Conservation (phyloP, 2,888 invertebrate genomes). For the Parasteatoda lunata region DNA sequence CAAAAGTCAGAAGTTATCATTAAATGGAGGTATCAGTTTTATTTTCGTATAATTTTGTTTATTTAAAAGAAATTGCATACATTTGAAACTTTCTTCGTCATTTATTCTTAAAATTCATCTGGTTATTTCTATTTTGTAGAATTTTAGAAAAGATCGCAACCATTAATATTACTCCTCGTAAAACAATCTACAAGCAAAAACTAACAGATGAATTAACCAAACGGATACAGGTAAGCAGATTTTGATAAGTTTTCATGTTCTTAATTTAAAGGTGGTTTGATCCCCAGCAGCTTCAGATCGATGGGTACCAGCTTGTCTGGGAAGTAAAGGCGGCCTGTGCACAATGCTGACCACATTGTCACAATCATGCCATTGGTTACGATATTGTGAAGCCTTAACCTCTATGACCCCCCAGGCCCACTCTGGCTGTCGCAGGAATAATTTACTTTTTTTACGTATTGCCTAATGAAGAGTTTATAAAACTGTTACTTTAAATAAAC, state of each 20-base stretch:
- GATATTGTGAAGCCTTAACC: no score
- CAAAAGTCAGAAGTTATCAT: constrained; percentile 32
- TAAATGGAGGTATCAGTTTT: constrained; percentile 48
- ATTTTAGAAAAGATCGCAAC: constrained; percentile 58
- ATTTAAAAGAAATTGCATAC: neutral
- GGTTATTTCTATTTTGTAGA: constrained; percentile 11
- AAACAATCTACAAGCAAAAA: constrained; percentile 57
- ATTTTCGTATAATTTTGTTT: neutral
- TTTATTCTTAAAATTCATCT: neutral
- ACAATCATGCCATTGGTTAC: no score
- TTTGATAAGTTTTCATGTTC: neutral
- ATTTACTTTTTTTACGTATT: no score
- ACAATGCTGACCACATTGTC: no score
- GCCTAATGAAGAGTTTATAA: no score
- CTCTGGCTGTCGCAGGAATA: no score
- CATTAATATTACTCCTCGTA: constrained; percentile 31
- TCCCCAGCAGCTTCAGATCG: no score
- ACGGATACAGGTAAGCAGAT: constrained; percentile 42
- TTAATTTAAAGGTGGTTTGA: no score
- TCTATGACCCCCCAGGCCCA: no score
- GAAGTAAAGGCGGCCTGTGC: no score
- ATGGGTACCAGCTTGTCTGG: no score
- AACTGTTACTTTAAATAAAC: no score
- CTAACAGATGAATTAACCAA: constrained; percentile 16
- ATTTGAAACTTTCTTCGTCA: neutral